These are phyloP conservation scores for Platycheirus albimanus DNA, from an alignment of 2,888 invertebrate species.

Conservation along the genomic window DNA sequence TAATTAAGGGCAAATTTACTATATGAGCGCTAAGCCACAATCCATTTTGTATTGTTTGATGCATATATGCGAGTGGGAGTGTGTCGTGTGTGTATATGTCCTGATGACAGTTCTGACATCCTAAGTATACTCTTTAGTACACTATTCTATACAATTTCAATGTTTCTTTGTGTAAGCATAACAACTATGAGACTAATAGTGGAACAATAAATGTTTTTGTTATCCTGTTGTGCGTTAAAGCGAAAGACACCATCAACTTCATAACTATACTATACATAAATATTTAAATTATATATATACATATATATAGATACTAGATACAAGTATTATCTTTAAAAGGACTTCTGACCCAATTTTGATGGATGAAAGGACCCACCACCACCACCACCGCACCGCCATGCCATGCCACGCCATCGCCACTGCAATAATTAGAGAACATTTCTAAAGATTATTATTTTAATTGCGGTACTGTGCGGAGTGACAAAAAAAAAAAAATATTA, in stretches of 20 bases:
- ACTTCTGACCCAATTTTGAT: constrained; percentile 29
- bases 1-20: constrained; percentile 53
- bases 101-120: neutral
- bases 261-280: no score
- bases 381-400: no score
- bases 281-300: no score
- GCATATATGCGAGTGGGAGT: neutral
- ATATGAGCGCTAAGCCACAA: constrained; percentile 16
- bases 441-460: constrained; percentile 46
- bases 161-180: neutral
- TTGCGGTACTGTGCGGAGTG: constrained; percentile 26
- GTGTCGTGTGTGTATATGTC: neutral
- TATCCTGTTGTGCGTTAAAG: constrained; percentile 15
- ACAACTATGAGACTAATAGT: constrained; percentile 2
- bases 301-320: no score
- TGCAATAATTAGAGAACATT: constrained; percentile 43
- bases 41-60: constrained; percentile 38
- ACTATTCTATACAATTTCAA: no score
- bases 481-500: constrained; percentile 18
- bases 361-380: constrained; percentile 21
- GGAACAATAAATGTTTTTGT: constrained; percentile 37
- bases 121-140: no score
- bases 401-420: no score
- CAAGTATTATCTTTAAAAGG: constrained; percentile 12
- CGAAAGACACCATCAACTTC: no score